phyloP scores from a whole-genome alignment of 2,113 vertebrate species.

The Acrocephalus kingi region DNA sequence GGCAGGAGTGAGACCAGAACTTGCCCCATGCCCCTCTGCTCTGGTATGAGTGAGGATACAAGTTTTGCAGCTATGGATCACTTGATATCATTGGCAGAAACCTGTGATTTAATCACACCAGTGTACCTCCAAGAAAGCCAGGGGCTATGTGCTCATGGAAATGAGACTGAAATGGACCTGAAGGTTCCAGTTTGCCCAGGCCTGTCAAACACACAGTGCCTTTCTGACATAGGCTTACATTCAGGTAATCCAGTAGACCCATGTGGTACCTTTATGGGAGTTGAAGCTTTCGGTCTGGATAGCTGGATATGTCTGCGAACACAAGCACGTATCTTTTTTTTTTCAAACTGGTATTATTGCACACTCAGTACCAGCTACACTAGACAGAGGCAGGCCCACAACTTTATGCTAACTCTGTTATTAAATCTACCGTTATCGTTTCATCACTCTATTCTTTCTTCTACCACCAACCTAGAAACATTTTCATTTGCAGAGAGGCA shows the following conservation, averaged over 20 bases:
- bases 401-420: constrained; percentile 7
- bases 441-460: constrained; percentile 24
- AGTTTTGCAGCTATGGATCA: not conserved
- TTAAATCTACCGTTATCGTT: not conserved
- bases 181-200: constrained; percentile 60
- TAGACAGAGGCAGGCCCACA: not conserved
- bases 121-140: constrained; percentile 11
- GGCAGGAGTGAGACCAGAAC: not conserved
- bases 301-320: constrained; percentile 1
- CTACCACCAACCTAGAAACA: constrained; percentile 21
- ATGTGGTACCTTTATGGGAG: constrained; percentile 54
- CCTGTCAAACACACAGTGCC: constrained; percentile 56
- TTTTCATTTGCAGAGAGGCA: constrained; percentile 8
- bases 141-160: not conserved
- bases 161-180: constrained; percentile 27
- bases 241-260: constrained; percentile 65
- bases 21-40: not conserved
- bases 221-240: constrained; percentile 60
- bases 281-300: constrained; percentile 43
- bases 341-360: not conserved
- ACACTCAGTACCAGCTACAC: not conserved
- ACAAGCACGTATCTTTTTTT: not conserved
- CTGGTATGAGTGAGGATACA: not conserved
- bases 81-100: not conserved
- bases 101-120: not conserved